Evolutionary conservation across 2,113 vertebrate species (phyloP).

Genomic region (Bujurquina vittata): DNA sequence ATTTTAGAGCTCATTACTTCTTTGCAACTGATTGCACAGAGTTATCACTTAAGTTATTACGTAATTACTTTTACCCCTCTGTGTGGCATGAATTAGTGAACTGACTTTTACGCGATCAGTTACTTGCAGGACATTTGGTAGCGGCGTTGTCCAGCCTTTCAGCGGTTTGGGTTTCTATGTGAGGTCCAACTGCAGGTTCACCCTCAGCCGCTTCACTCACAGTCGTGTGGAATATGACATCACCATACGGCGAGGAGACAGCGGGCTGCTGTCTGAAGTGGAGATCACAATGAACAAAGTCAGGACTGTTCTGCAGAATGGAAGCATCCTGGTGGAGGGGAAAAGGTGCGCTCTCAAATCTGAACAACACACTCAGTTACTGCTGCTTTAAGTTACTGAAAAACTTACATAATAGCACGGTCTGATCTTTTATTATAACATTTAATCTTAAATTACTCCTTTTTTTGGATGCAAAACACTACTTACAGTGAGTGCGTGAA

Average conservation of each 20-base stretch:
- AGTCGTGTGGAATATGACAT: slow-evolving; percentile 66
- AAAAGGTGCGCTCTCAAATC: slow-evolving; percentile 49
- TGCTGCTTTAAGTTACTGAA: not conserved
- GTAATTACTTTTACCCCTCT: too few species aligned
- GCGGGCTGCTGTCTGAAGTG: slow-evolving; percentile 59
- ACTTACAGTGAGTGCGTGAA: not conserved
- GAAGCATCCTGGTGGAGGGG: slow-evolving; percentile 60
- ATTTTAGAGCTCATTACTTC: not conserved
- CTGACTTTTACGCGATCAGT: slow-evolving; percentile 39
- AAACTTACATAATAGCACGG: not conserved
- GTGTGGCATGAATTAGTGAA: not conserved
- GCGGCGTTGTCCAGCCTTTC: slow-evolving; percentile 71
- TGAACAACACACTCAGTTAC: too few species aligned
- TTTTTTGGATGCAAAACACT: not conserved
- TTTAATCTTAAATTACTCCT: not conserved
- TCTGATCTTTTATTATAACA: not conserved
- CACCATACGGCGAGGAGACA: slow-evolving; percentile 33
- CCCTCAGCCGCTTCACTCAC: slow-evolving; percentile 71
- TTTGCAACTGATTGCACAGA: too few species aligned
- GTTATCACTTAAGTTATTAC: too few species aligned
- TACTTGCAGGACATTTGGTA: slow-evolving; percentile 76
- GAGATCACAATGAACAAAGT: slow-evolving; percentile 76
- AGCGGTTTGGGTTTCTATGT: slow-evolving; percentile 51
- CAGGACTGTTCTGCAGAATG: slow-evolving; percentile 62
- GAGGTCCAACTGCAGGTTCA: slow-evolving; percentile 66